phyloP scores from a whole-genome alignment of 2,888 invertebrate species.

The Cataglyphis altisquamis region DNA sequence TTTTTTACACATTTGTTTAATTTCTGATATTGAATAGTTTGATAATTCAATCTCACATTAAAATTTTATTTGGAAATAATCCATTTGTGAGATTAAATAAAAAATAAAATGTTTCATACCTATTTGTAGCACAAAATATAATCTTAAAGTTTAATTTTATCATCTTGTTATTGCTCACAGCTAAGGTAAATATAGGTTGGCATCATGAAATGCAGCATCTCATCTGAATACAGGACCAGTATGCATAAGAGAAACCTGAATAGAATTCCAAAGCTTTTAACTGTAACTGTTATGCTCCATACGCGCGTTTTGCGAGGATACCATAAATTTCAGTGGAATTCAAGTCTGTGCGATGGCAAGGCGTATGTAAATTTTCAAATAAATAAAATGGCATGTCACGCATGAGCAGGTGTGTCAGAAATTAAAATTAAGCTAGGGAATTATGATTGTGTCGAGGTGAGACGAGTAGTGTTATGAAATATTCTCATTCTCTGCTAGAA shows the following conservation, averaged over 20 bases:
- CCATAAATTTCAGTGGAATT: constrained; percentile 34
- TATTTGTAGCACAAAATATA: neutral
- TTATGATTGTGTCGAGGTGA: constrained; percentile 49
- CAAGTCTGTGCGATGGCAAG: neutral
- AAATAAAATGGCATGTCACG: constrained; percentile 45
- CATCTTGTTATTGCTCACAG: neutral
- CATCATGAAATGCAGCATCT: neutral
- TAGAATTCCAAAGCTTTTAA: constrained; percentile 52
- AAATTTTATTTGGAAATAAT: neutral
- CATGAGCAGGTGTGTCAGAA: constrained; percentile 41
- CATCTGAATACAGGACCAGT: neutral
- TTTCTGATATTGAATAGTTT: neutral
- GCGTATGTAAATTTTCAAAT: constrained; percentile 37
- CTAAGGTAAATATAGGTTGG: neutral
- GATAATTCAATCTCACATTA: neutral
- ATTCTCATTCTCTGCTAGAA: constrained; percentile 59
- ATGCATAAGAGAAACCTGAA: constrained; percentile 9
- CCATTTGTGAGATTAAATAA: neutral
- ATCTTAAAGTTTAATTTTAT: constrained; percentile 4
- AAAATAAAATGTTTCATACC: neutral
- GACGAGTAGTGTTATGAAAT: constrained; percentile 61
- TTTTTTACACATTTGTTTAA: neutral
- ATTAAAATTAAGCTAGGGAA: constrained; percentile 47
- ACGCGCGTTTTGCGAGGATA: constrained; percentile 5
- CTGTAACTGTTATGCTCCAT: constrained; percentile 29